Percentiles rank a stretch among this genome's conserved stretches.
These are phyloP conservation scores for Florisuga fusca DNA, from an alignment of 2,797 vertebrate genomes.

Conservation along the genomic window DNA sequence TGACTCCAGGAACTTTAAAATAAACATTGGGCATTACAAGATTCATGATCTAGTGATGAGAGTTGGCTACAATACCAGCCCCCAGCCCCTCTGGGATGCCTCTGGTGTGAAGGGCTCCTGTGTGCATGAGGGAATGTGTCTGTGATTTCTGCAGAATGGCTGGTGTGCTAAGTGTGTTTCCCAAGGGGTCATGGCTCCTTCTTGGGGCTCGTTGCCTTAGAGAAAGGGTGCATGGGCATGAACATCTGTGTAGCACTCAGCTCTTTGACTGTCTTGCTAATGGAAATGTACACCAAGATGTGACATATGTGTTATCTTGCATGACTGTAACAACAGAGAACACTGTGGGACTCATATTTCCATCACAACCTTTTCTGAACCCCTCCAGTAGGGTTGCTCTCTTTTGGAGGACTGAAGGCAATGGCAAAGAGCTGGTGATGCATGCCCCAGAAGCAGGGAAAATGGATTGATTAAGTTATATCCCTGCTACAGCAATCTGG, in stretches of 20 bases:
- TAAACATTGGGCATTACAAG: not conserved
- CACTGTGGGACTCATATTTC: rapidly evolving
- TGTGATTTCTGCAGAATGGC: not conserved
- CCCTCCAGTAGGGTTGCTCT: not conserved
- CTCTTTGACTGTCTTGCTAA: not conserved
- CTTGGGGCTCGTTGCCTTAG: not conserved
- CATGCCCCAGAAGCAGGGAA: not conserved
- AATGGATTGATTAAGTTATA: not conserved
- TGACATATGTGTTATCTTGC: rapidly evolving
- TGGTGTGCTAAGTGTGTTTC: not conserved
- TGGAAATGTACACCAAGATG: not conserved
- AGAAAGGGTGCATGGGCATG: not conserved
- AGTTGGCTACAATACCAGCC: not conserved
- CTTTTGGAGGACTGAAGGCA: not conserved
- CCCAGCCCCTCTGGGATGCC: not conserved
- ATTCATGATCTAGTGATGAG: not conserved
- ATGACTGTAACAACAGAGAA: not conserved
- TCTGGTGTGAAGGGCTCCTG: not conserved
- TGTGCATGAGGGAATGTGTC: not conserved
- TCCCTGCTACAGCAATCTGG: not conserved
- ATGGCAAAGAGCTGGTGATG: not conserved
- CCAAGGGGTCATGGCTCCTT: not conserved
- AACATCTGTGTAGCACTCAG: not conserved
- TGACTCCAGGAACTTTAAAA: conserved; percentile 19
- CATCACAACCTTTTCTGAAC: not conserved